Evolutionary conservation across 2,888 invertebrate species (phyloP).

Genomic region (Empis stercorea): DNA sequence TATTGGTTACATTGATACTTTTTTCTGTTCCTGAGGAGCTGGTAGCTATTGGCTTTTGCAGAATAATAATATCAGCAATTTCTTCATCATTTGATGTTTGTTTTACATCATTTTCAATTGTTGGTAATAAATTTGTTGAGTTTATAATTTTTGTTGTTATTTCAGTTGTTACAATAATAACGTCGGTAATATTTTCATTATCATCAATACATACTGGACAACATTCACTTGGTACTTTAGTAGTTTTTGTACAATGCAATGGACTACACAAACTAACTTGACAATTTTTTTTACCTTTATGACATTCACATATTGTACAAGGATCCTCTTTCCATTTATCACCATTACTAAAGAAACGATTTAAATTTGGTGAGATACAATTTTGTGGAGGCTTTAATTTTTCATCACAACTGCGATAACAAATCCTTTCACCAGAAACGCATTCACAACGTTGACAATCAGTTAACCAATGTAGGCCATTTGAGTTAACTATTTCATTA

Average conservation of each 20-base stretch:
- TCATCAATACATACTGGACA: constrained; percentile 11
- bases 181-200: too few species aligned
- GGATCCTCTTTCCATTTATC: constrained; percentile 29
- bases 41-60: too few species aligned
- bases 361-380: constrained; percentile 26
- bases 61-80: too few species aligned
- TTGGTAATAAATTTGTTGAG: neutral
- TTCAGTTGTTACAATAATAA: neutral
- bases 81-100: too few species aligned
- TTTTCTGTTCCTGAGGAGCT: too few species aligned
- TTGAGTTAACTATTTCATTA: constrained; percentile 20
- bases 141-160: neutral
- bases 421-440: constrained; percentile 24
- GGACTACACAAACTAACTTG: constrained; percentile 7
- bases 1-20: neutral
- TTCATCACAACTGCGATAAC: constrained; percentile 31
- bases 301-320: constrained; percentile 30
- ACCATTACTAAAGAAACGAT: constrained; percentile 27
- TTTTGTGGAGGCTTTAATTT: constrained; percentile 2
- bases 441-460: constrained; percentile 30
- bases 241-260: constrained; percentile 9
- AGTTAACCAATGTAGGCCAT: constrained; percentile 23
- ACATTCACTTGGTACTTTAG: constrained; percentile 10
- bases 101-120: too few species aligned
- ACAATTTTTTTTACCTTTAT: constrained; percentile 18